Evolutionary conservation across 2,888 invertebrate species (phyloP).

Genomic region (Drosophila aldrichi): DNA sequence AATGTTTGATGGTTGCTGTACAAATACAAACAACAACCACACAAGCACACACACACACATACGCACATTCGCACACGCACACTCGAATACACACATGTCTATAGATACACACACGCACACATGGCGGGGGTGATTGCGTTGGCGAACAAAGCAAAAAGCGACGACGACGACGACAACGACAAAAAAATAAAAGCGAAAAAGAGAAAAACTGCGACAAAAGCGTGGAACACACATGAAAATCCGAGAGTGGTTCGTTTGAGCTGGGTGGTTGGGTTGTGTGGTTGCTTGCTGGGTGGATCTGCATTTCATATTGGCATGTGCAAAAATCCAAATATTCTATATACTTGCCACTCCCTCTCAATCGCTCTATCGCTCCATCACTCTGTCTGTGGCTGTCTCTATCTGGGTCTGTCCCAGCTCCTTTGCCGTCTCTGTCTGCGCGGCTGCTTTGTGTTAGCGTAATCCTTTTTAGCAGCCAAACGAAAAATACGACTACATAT

Average conservation of each 20-base stretch:
- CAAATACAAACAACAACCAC: constrained; percentile 77
- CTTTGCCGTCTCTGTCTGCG: constrained; percentile 50
- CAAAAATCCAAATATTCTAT: constrained; percentile 78
- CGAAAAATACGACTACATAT: constrained; percentile 66
- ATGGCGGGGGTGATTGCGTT: constrained; percentile 69
- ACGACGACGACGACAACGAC: constrained; percentile 18
- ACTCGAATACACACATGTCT: constrained; percentile 12
- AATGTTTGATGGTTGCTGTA: constrained; percentile 83
- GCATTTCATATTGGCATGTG: constrained; percentile 77
- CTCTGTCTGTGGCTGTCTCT: constrained; percentile 3
- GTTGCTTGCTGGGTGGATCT: constrained; percentile 44
- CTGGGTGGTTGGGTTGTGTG: constrained; percentile 14
- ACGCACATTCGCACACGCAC: constrained; percentile 19
- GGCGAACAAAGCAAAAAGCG: constrained; percentile 70
- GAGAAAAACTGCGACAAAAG: constrained; percentile 65
- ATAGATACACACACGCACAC: constrained; percentile 23
- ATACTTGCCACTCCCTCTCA: constrained; percentile 41
- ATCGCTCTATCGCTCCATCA: constrained; percentile 2
- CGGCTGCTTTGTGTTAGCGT: constrained; percentile 73
- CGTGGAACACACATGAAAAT: constrained; percentile 70
- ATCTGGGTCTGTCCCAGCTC: constrained; percentile 12
- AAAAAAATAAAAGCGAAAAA: constrained; percentile 31
- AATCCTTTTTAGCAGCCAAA: constrained; percentile 77
- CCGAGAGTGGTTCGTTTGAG: constrained; percentile 24
- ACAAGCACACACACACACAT: constrained; percentile 37